These are phyloP conservation scores for Corvus moneduloides DNA, from an alignment of 2,113 vertebrate species.

Conservation along the genomic window DNA sequence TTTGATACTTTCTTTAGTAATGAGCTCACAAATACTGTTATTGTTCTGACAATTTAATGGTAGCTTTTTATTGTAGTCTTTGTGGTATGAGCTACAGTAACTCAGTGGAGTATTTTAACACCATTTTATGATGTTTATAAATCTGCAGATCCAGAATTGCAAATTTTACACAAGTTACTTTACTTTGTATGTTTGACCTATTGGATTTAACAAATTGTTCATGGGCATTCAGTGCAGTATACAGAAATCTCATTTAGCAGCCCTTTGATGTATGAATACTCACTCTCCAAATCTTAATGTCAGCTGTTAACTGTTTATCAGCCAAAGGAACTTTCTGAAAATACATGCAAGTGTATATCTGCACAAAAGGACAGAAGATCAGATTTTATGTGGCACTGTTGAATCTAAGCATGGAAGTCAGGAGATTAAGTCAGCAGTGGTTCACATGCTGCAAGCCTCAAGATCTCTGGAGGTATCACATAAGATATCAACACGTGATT, in stretches of 20 bases:
- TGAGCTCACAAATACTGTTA: neutral
- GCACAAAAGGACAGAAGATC: neutral
- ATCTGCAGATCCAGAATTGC: neutral
- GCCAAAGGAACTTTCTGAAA: neutral
- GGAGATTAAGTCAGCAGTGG: accelerated
- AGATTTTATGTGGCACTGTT: neutral
- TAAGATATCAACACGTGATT: neutral
- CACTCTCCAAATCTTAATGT: neutral
- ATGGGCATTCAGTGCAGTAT: neutral
- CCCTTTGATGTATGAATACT: neutral
- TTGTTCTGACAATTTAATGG: neutral
- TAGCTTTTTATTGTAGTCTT: neutral
- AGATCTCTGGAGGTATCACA: neutral
- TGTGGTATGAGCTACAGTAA: neutral
- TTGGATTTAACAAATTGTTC: neutral
- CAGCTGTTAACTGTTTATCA: neutral
- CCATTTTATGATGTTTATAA: neutral
- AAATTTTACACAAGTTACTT: neutral
- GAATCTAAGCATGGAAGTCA: neutral
- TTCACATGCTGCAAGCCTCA: neutral
- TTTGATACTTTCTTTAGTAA: neutral
- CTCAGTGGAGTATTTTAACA: neutral
- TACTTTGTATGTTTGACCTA: neutral
- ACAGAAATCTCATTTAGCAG: neutral
- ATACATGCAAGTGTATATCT: neutral